Evolutionary conservation across 2,797 vertebrate species (phyloP).

Genomic region (Megalops cyprinoides): DNA sequence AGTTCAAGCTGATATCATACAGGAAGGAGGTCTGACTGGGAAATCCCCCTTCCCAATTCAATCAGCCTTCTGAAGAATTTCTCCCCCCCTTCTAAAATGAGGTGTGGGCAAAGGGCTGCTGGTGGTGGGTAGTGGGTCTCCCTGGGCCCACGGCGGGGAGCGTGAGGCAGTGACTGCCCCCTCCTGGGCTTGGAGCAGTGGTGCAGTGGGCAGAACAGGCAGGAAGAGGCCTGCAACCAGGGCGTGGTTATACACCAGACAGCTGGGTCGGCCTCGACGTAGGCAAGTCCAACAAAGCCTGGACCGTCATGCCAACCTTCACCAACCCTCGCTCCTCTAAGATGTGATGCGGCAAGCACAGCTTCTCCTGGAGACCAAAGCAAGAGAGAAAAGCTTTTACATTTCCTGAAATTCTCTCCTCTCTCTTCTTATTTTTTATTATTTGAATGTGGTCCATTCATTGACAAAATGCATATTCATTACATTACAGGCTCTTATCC

Average conservation of each 20-base stretch:
- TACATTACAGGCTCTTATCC: too few species aligned
- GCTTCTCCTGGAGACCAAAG: constrained; percentile 78
- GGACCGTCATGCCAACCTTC: constrained; percentile 87
- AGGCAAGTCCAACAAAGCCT: constrained; percentile 82
- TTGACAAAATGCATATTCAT: not conserved
- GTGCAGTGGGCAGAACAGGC: not conserved
- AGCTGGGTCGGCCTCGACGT: constrained; percentile 11
- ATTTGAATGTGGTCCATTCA: not conserved
- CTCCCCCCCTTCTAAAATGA: not conserved
- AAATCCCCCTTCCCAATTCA: not conserved
- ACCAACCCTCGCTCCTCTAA: constrained; percentile 93
- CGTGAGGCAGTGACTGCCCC: not conserved
- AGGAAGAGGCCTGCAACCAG: too few species aligned
- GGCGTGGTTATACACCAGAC: not conserved
- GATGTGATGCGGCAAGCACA: constrained; percentile 96
- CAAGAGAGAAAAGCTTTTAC: not conserved
- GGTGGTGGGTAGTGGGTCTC: not conserved
- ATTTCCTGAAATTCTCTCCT: not conserved
- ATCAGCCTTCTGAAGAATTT: not conserved
- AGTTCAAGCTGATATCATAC: constrained; percentile 20
- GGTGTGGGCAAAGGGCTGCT: not conserved
- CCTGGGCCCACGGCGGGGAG: not conserved
- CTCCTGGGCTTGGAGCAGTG: not conserved
- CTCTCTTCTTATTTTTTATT: not conserved
- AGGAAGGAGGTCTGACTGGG: not conserved